These are phyloP conservation scores for Micrasema longulum DNA, from an alignment of 1,140 invertebrate genomes.

Conservation along the genomic window DNA sequence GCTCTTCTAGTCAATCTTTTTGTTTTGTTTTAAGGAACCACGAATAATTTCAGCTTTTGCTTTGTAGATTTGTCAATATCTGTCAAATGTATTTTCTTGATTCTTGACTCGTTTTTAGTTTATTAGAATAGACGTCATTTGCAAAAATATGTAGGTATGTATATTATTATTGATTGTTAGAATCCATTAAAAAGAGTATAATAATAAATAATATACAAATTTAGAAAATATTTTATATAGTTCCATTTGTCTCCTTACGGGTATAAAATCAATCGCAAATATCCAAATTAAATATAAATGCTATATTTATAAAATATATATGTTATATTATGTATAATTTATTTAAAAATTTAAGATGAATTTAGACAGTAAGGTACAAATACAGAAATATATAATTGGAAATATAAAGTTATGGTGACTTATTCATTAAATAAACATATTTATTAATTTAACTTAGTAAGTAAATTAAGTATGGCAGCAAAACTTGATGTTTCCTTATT, in stretches of 20 bases:
- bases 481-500: slow-evolving; percentile 52
- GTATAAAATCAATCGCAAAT: neutral
- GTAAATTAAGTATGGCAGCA: slow-evolving; percentile 52
- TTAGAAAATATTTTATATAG: slow-evolving; percentile 23
- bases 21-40: no score
- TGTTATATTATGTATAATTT: slow-evolving; percentile 26
- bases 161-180: no score
- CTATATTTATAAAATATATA: slow-evolving; percentile 29
- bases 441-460: slow-evolving; percentile 52
- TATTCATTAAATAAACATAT: slow-evolving; percentile 51
- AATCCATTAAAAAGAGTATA: no score
- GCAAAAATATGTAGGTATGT: no score
- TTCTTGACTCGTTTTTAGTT: no score
- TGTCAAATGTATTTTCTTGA: no score
- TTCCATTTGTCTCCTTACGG: neutral
- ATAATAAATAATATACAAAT: neutral
- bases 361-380: slow-evolving; percentile 9
- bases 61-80: no score
- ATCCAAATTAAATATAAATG: slow-evolving; percentile 1
- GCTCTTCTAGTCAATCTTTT: no score
- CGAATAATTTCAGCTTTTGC: no score
- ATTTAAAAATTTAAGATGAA: slow-evolving; percentile 37
- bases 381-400: slow-evolving; percentile 46
- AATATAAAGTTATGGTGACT: slow-evolving; percentile 47
- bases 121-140: no score